A percentile compares a stretch with the other conserved stretches of the same genome.
Conservation (phyloP, 2,888 invertebrate genomes). For the Scaptomyza parva region DNA sequence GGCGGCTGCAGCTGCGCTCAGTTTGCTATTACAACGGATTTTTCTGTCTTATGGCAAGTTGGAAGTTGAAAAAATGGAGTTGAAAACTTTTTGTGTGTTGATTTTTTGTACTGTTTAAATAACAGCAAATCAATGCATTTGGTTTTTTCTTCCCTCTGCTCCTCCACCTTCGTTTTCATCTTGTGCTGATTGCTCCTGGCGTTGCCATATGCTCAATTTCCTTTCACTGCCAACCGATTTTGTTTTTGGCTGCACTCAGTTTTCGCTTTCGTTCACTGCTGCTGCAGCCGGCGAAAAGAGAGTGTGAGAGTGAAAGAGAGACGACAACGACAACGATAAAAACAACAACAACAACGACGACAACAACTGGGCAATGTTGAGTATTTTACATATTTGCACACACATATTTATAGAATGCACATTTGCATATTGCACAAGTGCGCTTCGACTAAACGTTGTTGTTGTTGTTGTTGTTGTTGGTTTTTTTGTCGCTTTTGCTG, state of each 20-base stretch:
- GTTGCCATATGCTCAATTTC: constrained; percentile 30
- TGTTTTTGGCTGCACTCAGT: constrained; percentile 14
- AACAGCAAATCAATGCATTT: constrained; percentile 45
- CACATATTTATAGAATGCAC: constrained; percentile 71
- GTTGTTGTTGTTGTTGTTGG: constrained; percentile 5
- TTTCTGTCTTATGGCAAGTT: constrained; percentile 23
- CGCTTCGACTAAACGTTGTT: neutral
- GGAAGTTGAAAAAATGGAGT: constrained; percentile 50
- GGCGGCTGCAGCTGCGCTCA: constrained; percentile 56
- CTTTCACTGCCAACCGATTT: constrained; percentile 32
- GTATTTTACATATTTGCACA: constrained; percentile 51
- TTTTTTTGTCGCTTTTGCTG: constrained; percentile 11
- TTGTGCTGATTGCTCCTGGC: constrained; percentile 5
- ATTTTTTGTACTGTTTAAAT: constrained; percentile 46
- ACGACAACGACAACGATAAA: constrained; percentile 43
- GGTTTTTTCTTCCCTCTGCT: constrained; percentile 30
- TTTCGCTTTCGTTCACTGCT: constrained; percentile 54
- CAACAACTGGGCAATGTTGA: constrained; percentile 16
- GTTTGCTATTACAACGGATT: constrained; percentile 55
- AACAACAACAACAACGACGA: constrained; percentile 46
- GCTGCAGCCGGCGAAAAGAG: constrained; percentile 13
- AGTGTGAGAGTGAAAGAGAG: constrained; percentile 11
- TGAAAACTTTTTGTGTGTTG: constrained; percentile 64
- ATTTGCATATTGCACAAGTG: constrained; percentile 50
- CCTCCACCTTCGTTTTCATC: constrained; percentile 38